These are phyloP conservation scores for Pandion haliaetus DNA, from an alignment of 2,113 vertebrate genomes.

Conservation along the genomic window DNA sequence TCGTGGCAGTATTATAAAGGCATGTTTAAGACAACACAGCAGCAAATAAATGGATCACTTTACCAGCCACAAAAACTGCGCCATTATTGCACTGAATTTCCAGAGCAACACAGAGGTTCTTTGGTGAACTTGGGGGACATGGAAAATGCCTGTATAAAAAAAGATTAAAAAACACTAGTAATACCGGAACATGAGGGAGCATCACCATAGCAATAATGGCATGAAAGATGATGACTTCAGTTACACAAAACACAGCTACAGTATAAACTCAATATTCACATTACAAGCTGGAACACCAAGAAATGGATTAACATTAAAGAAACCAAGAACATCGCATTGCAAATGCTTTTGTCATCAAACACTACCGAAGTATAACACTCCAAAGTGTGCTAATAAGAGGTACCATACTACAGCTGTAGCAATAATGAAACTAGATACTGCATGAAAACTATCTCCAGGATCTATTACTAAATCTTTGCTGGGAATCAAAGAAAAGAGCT, in stretches of 20 bases:
- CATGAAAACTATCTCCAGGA: neutral
- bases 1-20: neutral
- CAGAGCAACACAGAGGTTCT: slow-evolving; percentile 74
- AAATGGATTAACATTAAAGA: neutral
- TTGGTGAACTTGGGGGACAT: slow-evolving; percentile 79
- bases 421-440: neutral
- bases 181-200: neutral
- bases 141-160: slow-evolving; percentile 80
- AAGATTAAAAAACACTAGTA: neutral
- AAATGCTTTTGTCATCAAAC: neutral
- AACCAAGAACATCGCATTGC: neutral
- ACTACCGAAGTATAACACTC: neutral
- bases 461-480: neutral
- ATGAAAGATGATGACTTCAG: neutral
- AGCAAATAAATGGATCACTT: slow-evolving; percentile 22
- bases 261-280: neutral
- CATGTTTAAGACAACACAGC: neutral
- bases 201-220: neutral
- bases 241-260: neutral
- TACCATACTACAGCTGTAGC: neutral
- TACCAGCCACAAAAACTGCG: slow-evolving; percentile 93
- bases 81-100: slow-evolving; percentile 87
- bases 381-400: neutral
- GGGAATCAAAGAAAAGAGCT: neutral
- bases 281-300: neutral